These are phyloP conservation scores for Ceratosolen solmsi DNA, from an alignment of 1,140 invertebrate genomes.

Conservation along the genomic window DNA sequence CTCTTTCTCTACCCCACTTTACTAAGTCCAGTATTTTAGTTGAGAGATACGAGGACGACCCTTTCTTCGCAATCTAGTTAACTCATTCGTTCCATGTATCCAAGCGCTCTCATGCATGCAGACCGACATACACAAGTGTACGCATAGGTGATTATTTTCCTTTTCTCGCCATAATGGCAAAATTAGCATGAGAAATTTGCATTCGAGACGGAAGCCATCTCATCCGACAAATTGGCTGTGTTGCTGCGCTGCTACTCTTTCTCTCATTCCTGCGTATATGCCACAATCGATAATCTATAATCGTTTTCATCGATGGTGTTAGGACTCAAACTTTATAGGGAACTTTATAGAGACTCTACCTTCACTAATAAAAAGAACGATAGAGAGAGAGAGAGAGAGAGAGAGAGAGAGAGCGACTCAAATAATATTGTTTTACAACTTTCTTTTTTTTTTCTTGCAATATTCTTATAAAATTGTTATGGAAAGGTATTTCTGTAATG, in stretches of 20 bases:
- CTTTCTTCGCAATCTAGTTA: slow-evolving; percentile 61
- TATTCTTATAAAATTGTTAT: no score
- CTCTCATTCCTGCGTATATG: not conserved
- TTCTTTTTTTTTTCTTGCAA: no score
- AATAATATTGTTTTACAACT: no score
- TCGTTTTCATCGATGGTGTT: not conserved
- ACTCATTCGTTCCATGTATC: slow-evolving; percentile 54
- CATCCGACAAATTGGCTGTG: slow-evolving; percentile 54
- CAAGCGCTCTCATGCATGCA: slow-evolving; percentile 39
- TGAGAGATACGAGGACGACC: slow-evolving; percentile 46
- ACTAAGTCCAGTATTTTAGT: slow-evolving; percentile 54
- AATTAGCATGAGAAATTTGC: slow-evolving; percentile 67
- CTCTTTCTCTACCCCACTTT: slow-evolving; percentile 14
- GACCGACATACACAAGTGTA: not conserved
- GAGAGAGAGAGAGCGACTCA: no score
- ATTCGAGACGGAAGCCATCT: slow-evolving; percentile 59
- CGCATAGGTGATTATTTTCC: not conserved
- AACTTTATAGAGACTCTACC: not conserved
- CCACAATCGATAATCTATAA: not conserved
- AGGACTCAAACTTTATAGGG: not conserved
- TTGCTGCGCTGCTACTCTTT: not conserved
- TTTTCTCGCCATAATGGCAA: slow-evolving; percentile 55
- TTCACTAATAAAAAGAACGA: not conserved
- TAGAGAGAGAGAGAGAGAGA: no score
- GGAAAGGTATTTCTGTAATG: no score